These are phyloP conservation scores for Indri indri DNA, from an alignment of 2,113 vertebrate genomes.

Conservation along the genomic window DNA sequence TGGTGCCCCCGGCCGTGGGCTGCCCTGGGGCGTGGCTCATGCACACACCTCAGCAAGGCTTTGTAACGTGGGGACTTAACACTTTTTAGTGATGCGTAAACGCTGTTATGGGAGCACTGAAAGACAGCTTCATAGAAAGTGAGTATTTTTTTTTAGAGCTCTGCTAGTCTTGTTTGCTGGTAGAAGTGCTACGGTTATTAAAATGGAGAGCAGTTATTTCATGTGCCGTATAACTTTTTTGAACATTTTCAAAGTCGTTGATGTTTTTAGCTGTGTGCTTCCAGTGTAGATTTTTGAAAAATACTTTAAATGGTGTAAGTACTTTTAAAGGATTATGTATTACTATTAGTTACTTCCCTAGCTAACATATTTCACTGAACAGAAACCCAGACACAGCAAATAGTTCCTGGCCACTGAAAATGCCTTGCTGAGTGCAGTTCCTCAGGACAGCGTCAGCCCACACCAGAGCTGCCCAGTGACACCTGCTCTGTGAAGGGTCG, in stretches of 20 bases:
- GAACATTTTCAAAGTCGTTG: background rate
- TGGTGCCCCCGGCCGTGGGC: rapidly evolving
- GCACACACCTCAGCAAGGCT: background rate
- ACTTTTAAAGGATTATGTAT: background rate
- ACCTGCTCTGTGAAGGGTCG: background rate
- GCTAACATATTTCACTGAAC: background rate
- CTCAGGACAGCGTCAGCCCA: background rate
- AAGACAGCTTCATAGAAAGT: background rate
- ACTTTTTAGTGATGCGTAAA: background rate
- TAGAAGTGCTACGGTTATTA: background rate
- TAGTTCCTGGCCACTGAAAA: background rate
- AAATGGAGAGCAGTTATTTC: background rate
- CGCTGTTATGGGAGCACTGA: background rate
- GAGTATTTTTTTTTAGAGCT: background rate
- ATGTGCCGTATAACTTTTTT: background rate
- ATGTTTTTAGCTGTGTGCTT: background rate
- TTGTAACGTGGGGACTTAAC: background rate
- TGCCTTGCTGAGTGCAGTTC: background rate
- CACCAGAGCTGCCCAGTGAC: background rate
- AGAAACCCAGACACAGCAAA: background rate
- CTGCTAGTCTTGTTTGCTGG: background rate
- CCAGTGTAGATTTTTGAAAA: background rate
- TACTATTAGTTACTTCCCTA: background rate
- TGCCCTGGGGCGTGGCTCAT: rapidly evolving
- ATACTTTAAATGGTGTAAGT: background rate